Percentiles rank a stretch among this genome's conserved stretches.
Conservation (phyloP, 2,888 invertebrate genomes). For the Hemistola chrysoprasaria region DNA sequence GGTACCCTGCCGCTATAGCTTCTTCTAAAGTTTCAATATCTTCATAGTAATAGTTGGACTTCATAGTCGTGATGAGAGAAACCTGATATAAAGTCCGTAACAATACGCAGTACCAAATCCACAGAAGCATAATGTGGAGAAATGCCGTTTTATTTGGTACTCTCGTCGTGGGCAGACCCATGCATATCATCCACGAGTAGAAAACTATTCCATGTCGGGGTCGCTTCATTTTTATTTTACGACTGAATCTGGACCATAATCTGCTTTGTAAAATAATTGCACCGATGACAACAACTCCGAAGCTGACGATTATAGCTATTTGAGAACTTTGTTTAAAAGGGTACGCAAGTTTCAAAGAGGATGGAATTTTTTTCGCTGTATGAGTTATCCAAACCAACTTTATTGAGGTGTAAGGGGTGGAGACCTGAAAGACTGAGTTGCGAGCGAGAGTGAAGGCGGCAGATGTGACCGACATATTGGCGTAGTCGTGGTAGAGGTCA, state of each 20-base stretch:
- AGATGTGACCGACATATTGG: conserved; percentile 68
- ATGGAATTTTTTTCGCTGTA: conserved; percentile 44
- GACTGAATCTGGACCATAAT: conserved; percentile 32
- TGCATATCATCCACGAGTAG: conserved; percentile 58
- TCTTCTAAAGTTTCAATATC: conserved; percentile 55
- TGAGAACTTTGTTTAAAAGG: conserved; percentile 49
- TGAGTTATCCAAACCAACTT: conserved; percentile 59
- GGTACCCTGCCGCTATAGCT: conserved; percentile 47
- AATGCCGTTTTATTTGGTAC: conserved; percentile 49
- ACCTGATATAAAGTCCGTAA: conserved; percentile 67
- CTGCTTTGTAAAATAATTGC: conserved; percentile 42
- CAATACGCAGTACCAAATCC: conserved; percentile 64
- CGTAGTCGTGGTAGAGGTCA: conserved; percentile 55
- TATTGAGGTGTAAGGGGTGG: conserved; percentile 42
- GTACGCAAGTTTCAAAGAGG: conserved; percentile 57
- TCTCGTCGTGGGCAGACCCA: conserved; percentile 52
- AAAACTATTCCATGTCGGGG: conserved; percentile 43
- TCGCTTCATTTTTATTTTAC: conserved; percentile 19
- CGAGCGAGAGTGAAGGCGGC: conserved; percentile 53
- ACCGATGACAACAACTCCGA: conserved; percentile 43
- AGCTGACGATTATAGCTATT: conserved; percentile 46
- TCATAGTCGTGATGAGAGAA: conserved; percentile 57
- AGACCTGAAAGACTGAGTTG: conserved; percentile 55
- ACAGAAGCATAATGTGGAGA: conserved; percentile 46
- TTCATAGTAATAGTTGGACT: conserved; percentile 48